phyloP scores from a whole-genome alignment of 1,140 invertebrate species.

The Brachionus koreanus region DNA sequence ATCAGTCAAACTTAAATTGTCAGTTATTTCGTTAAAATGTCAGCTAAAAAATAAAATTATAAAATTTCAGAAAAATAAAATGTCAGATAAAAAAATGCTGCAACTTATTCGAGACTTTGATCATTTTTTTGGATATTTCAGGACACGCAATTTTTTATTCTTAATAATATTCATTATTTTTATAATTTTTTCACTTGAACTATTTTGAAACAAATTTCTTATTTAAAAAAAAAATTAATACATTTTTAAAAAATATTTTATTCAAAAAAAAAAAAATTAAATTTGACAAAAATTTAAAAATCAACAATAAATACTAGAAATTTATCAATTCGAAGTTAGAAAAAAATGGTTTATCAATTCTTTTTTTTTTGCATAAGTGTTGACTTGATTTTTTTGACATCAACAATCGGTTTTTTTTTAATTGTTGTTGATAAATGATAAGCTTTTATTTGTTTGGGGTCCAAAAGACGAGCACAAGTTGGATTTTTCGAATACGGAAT shows the following conservation, averaged over 20 bases:
- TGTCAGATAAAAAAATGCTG: no score
- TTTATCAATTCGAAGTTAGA: background rate
- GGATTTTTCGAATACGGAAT: slow-evolving; percentile 39
- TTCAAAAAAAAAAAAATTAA: background rate
- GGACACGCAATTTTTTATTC: no score
- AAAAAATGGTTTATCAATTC: background rate
- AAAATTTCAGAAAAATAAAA: no score
- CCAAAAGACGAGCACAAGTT: slow-evolving; percentile 37
- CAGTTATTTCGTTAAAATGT: no score
- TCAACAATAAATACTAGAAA: background rate
- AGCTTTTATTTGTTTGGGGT: background rate
- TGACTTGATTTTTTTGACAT: background rate
- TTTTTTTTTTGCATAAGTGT: background rate
- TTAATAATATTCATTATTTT: no score
- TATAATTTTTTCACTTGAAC: no score
- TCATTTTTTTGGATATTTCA: no score
- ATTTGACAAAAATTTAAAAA: background rate
- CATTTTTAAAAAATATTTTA: background rate
- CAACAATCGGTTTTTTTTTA: background rate
- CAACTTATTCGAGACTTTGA: no score
- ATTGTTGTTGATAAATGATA: background rate
- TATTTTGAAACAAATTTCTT: no score
- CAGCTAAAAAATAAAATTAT: no score
- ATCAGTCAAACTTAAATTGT: no score
- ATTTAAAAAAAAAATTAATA: no score